Conservation (phyloP, 2,797 vertebrate genomes). For the Furcifer pardalis region DNA sequence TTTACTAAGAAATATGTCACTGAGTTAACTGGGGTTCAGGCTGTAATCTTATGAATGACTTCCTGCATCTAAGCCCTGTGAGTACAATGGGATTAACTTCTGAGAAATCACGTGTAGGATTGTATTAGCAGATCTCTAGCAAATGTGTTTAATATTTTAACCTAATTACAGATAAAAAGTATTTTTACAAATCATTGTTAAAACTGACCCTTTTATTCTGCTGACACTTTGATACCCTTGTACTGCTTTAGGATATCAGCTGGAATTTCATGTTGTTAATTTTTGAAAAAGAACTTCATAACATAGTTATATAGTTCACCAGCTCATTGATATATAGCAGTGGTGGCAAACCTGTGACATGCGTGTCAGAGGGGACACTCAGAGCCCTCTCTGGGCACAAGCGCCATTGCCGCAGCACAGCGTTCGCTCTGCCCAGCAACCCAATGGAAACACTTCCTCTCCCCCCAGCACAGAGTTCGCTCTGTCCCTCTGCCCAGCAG, state of each 20-base stretch:
- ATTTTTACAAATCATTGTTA: constrained; percentile 2
- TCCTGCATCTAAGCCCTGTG: not conserved
- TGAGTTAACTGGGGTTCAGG: not conserved
- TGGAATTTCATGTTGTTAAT: not conserved
- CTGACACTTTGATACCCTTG: not conserved
- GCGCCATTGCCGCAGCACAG: too few species aligned
- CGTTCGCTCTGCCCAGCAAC: too few species aligned
- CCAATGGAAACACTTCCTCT: too few species aligned
- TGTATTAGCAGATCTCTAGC: not conserved
- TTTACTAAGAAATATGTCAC: not conserved
- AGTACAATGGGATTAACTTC: not conserved
- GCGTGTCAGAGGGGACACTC: too few species aligned
- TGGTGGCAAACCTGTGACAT: too few species aligned
- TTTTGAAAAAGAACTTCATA: not conserved
- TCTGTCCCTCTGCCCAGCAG: too few species aligned
- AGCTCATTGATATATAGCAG: too few species aligned
- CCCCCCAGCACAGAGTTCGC: too few species aligned
- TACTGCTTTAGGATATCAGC: not conserved
- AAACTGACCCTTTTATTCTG: constrained; percentile 18
- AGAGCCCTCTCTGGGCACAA: too few species aligned
- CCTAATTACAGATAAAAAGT: not conserved
- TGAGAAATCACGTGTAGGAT: not conserved
- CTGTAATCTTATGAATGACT: not conserved
- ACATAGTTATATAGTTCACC: too few species aligned
- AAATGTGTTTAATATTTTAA: not conserved